Evolutionary conservation across 2,888 invertebrate genomes (phyloP), one percentile per base, ranked within the genome.

Genomic region (Hypomecis atomaria): DNA sequence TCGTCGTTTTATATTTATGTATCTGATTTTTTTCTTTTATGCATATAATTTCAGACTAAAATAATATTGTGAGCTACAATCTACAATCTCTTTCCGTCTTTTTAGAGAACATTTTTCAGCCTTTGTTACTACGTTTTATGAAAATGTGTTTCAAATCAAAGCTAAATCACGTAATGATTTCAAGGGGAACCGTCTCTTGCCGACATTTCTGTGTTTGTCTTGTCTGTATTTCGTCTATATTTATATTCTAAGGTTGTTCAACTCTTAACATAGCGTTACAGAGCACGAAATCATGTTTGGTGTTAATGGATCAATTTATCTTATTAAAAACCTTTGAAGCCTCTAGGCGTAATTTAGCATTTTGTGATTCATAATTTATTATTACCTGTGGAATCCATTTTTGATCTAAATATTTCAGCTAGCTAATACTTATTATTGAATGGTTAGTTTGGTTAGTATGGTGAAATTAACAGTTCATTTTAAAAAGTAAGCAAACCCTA

Each of bases 241-340:
- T 90, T 88, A 82, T 87, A 88, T 76, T 78, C 76, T 75, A 77
- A 85, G 91, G 91, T 92, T 90, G 78, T 90, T 91, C 88, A 91
- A 90, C 91, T 85, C 87, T 54, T 59, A 63, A 40, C 47, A 37
- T 64, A 59, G 59, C 47, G 62, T 44, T 55, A 58, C 52, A 55
- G 57, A 56, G 42, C 60, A 40, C 67, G 33, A 45, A 56, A 65
- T 62, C 56, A 62, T 65, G 44, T 65, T 65, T 52, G 43, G 48
- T 62, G 64, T 64, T 65, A 63, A 65, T 67, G 62, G 56, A 55
- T 44, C 54, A 59, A 63, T 59, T 66, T 50, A 62, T 42, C 37
- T 66, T 23, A 53, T 47, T 50, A 6, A 63, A 48, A 63, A 59
- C 45, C 23, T 47, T 34, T 37, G 36, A 45, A 36, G 37, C 43